Percentiles rank a stretch among this genome's conserved stretches.
Evolutionary conservation across 2,797 vertebrate genomes (phyloP).

Genomic region (Antrozous pallidus): DNA sequence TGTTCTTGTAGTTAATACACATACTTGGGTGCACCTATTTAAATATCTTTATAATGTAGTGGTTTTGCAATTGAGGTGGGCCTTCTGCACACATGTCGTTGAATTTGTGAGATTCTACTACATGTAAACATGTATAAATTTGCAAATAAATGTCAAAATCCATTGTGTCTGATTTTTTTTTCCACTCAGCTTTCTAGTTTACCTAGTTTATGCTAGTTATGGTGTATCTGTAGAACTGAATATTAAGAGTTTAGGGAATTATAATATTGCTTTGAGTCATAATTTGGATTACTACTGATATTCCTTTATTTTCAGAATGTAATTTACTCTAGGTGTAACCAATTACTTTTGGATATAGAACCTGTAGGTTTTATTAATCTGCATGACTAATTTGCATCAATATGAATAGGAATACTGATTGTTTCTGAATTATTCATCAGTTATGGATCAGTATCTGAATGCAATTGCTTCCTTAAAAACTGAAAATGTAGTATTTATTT

Average conservation of each 20-base stretch:
- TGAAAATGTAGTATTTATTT: not conserved
- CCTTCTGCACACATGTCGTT: not conserved
- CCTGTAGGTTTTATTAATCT: not conserved
- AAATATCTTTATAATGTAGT: not conserved
- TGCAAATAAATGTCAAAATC: not conserved
- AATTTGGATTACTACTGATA: constrained; percentile 45
- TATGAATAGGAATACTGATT: constrained; percentile 30
- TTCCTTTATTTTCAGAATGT: not conserved
- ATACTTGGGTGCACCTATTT: not conserved
- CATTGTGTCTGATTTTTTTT: not conserved
- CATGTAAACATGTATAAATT: not conserved
- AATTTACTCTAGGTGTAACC: constrained; percentile 23
- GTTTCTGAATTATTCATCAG: constrained; percentile 51
- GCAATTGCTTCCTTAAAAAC: constrained; percentile 18
- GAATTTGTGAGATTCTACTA: not conserved
- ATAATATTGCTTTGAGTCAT: not conserved
- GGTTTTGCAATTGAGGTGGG: constrained; percentile 11
- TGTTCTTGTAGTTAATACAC: constrained; percentile 5
- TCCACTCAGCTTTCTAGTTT: not conserved
- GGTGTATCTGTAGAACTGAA: not conserved
- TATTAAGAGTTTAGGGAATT: not conserved
- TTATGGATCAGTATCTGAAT: not conserved
- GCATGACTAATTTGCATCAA: constrained; percentile 34
- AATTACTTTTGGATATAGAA: constrained; percentile 28
- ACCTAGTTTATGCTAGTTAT: not conserved